Evolutionary conservation across 2,113 vertebrate genomes (phyloP).

Genomic region (Aleadryas rufinucha): DNA sequence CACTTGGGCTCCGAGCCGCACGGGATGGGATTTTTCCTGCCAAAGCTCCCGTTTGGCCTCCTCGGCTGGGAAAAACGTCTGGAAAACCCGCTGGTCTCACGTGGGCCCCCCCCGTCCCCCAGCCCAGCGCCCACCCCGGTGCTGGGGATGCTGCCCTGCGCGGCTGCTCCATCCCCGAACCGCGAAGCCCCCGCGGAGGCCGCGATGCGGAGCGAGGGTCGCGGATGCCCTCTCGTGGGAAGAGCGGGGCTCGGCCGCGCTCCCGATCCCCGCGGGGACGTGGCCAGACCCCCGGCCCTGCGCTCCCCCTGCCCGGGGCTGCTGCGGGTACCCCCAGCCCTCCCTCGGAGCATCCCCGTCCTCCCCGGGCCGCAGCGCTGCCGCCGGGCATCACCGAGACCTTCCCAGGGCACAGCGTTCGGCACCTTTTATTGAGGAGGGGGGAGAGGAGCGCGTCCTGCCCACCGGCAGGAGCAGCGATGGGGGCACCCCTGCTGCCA

Average conservation of each 20-base stretch:
- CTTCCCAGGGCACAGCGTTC: neutral
- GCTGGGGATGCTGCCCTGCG: neutral
- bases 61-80: rapidly evolving
- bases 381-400: rapidly evolving
- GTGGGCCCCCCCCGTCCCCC: rapidly evolving
- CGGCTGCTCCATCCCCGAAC: neutral
- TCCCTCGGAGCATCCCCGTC: neutral
- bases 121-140: rapidly evolving
- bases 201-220: neutral
- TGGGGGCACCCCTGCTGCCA: neutral
- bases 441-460: neutral
- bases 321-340: neutral
- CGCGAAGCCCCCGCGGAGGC: neutral
- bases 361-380: neutral
- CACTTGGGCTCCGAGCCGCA: neutral
- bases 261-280: neutral
- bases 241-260: neutral
- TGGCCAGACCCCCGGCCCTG: neutral
- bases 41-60: neutral
- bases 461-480: rapidly evolving
- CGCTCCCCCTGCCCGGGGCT: neutral
- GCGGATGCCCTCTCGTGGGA: slow-evolving; percentile 47
- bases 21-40: neutral
- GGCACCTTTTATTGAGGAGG: neutral
- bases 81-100: rapidly evolving